These are phyloP conservation scores for Aplocera efformata DNA, from an alignment of 2,888 invertebrate genomes.

Conservation along the genomic window DNA sequence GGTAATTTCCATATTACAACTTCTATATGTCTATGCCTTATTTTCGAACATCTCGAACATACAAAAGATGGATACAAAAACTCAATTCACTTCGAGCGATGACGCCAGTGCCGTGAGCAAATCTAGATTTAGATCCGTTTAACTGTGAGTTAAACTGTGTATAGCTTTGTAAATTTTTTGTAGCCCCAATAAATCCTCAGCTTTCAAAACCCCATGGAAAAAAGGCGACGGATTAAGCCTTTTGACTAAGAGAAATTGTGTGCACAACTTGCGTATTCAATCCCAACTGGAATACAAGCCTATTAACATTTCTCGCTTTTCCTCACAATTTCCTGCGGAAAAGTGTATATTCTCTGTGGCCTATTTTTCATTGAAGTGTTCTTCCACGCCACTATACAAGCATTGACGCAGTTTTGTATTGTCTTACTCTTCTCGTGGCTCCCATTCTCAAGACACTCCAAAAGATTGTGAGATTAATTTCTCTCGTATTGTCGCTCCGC, in stretches of 20 bases:
- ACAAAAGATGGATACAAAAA: conserved; percentile 24
- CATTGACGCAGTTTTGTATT: conserved; percentile 43
- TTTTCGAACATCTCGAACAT: conserved; percentile 17
- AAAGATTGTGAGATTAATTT: conserved; percentile 6
- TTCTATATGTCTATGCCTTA: conserved; percentile 16
- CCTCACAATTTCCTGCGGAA: conserved; percentile 53
- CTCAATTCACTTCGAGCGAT: conserved; percentile 33
- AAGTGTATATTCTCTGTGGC: conserved; percentile 51
- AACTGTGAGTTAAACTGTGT: conserved; percentile 33
- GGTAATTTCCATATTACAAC: no score
- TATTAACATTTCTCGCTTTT: conserved; percentile 34
- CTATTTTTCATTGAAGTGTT: conserved; percentile 62
- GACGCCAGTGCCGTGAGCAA: conserved; percentile 44
- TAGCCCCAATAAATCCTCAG: conserved; percentile 11
- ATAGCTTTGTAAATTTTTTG: conserved; percentile 7
- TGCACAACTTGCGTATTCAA: conserved; percentile 7
- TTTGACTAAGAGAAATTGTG: conserved; percentile 7
- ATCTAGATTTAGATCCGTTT: conserved; percentile 37
- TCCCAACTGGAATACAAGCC: conserved; percentile 15
- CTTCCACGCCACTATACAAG: conserved; percentile 33
- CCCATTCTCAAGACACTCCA: neutral
- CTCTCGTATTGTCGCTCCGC: conserved; percentile 9
- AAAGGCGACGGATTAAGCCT: conserved; percentile 9
- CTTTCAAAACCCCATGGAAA: conserved; percentile 10
- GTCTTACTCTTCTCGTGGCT: conserved; percentile 17